A percentile compares a stretch with the other conserved stretches of the same genome.
These are phyloP conservation scores for Endotricha flammealis DNA, from an alignment of 2,888 invertebrate species.

Conservation along the genomic window DNA sequence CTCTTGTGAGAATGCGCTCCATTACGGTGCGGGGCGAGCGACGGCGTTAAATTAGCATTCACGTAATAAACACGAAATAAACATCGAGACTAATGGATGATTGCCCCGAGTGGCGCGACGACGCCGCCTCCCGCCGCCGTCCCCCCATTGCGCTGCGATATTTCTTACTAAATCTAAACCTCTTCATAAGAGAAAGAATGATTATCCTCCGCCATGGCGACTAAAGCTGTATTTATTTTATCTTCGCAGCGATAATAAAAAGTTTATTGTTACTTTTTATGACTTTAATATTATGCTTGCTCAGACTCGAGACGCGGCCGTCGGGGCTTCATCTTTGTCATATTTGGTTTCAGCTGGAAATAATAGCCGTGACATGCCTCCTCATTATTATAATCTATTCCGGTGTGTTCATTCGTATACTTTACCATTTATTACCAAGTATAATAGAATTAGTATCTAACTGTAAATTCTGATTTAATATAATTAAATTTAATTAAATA, in stretches of 20 bases:
- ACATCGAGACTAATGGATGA: constrained; percentile 70
- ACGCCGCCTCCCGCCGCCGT: constrained; percentile 18
- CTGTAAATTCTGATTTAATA: constrained; percentile 1
- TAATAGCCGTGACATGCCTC: neutral
- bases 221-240: constrained; percentile 58
- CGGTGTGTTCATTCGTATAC: constrained; percentile 2
- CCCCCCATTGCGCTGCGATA: constrained; percentile 19
- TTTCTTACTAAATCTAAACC: constrained; percentile 28
- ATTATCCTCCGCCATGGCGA: constrained; percentile 28
- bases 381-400: constrained; percentile 3
- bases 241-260: constrained; percentile 53
- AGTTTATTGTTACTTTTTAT: constrained; percentile 63
- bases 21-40: constrained; percentile 43
- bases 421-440: constrained; percentile 6
- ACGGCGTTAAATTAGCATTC: constrained; percentile 54
- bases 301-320: constrained; percentile 34
- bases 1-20: constrained; percentile 33
- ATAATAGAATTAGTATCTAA: neutral
- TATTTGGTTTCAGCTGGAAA: constrained; percentile 7
- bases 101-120: constrained; percentile 29
- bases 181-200: constrained; percentile 33
- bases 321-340: constrained; percentile 14
- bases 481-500: constrained; percentile 3
- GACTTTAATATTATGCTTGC: constrained; percentile 44
- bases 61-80: constrained; percentile 64